phyloP scores from a whole-genome alignment of 37 sponge, comb jelly and placozoan genomes.

The Ianthella basta region DNA sequence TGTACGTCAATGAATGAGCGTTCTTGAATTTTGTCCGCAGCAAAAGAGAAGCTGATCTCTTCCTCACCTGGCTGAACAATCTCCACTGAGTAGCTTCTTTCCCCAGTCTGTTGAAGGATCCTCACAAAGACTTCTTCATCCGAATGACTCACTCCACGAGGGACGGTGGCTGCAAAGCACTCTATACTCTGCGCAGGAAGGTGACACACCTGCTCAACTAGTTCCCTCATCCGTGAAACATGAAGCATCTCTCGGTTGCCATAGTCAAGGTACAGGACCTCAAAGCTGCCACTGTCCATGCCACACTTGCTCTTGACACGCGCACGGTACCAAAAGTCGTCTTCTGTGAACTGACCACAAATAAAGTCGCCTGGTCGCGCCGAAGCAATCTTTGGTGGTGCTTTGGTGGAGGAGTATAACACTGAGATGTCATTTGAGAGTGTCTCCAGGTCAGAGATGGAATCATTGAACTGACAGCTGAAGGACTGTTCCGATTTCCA shows the following conservation, averaged over 20 bases:
- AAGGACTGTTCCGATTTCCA: constrained; percentile 13
- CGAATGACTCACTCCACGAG: too few species aligned
- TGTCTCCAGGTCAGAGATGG: background rate
- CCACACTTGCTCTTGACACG: background rate
- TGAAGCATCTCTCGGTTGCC: constrained; percentile 58
- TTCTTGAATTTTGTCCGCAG: background rate
- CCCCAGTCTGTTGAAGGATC: background rate
- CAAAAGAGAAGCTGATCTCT: too few species aligned
- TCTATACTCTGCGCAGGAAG: background rate
- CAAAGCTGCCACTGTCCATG: background rate
- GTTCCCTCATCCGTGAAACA: background rate
- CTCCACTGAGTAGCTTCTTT: background rate
- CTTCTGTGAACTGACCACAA: constrained; percentile 56
- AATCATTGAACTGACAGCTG: constrained; percentile 18
- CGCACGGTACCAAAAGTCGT: constrained; percentile 64
- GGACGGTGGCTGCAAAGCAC: background rate
- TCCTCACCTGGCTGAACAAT: background rate
- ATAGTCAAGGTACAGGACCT: constrained; percentile 55
- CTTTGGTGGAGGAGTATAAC: background rate
- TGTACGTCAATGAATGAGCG: constrained; percentile 44
- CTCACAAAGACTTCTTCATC: constrained; percentile 30
- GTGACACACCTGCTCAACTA: background rate
- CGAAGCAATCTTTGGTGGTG: background rate
- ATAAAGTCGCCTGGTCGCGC: constrained; percentile 39
- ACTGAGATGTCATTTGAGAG: background rate